A percentile compares a stretch with the other conserved stretches of the same genome.
Conservation (phyloP, 2,113 vertebrate genomes). For the Hystrix cristata region DNA sequence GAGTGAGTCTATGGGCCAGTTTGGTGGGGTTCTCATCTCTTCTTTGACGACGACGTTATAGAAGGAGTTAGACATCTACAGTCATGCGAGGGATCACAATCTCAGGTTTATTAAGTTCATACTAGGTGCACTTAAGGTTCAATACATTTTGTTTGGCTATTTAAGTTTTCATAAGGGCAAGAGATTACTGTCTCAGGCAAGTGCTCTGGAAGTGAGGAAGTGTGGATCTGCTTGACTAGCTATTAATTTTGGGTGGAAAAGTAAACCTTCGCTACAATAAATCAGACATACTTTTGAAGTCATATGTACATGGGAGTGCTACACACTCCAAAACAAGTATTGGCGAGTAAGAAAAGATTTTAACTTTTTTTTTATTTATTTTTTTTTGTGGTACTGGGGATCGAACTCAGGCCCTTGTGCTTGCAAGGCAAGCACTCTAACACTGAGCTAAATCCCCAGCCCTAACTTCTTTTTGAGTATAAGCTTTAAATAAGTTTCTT, state of each 20-base stretch:
- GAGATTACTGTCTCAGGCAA: neutral
- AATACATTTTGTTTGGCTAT: neutral
- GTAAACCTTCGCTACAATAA: neutral
- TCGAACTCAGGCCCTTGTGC: too few species aligned
- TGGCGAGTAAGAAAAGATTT: neutral
- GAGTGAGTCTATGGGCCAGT: accelerated
- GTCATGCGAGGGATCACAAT: neutral
- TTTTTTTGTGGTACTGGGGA: too few species aligned
- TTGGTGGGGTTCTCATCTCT: neutral
- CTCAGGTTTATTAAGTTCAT: neutral
- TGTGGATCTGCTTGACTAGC: accelerated
- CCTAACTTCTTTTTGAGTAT: neutral
- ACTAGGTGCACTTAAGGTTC: neutral
- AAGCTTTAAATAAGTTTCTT: neutral
- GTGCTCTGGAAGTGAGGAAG: neutral
- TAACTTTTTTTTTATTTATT: neutral
- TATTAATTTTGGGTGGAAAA: neutral
- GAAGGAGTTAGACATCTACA: neutral
- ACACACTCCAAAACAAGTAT: too few species aligned
- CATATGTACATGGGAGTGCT: neutral
- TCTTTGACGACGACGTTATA: too few species aligned
- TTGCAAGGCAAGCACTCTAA: too few species aligned
- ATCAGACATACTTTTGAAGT: neutral
- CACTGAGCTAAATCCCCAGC: too few species aligned
- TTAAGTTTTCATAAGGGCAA: too few species aligned